phyloP scores from a whole-genome alignment of 1,140 invertebrate species.

The Neelides sp. region DNA sequence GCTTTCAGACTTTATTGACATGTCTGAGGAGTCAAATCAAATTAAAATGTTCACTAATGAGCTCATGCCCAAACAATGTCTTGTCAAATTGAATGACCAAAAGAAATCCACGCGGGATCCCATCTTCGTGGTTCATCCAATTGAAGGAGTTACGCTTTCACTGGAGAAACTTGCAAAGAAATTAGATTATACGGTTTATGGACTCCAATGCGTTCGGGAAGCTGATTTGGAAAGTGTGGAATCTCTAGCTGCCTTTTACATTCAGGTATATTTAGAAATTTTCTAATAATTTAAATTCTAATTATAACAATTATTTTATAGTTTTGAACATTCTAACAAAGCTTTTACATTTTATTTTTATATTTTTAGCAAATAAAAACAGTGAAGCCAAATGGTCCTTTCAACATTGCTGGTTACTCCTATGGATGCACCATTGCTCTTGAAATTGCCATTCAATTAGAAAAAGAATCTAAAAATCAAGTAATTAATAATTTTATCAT shows the following conservation, averaged over 20 bases:
- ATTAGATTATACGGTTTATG: constrained; percentile 66
- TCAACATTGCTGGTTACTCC: constrained; percentile 80
- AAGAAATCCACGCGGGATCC: constrained; percentile 36
- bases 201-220: constrained; percentile 69
- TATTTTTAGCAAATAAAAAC: constrained; percentile 43
- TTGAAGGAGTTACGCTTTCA: constrained; percentile 69
- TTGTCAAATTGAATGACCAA: constrained; percentile 39
- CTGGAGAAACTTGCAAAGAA: constrained; percentile 54
- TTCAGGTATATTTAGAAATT: constrained; percentile 41
- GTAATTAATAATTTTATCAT: too few relatives aligned
- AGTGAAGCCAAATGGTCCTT: constrained; percentile 68
- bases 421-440: constrained; percentile 83
- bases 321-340: constrained; percentile 2
- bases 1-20: neutral
- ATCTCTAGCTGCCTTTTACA: constrained; percentile 63
- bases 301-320: neutral
- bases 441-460: constrained; percentile 78
- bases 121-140: constrained; percentile 73
- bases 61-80: constrained; percentile 39
- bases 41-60: constrained; percentile 35
- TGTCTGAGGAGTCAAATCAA: constrained; percentile 25
- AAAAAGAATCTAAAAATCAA: constrained; percentile 50
- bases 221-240: constrained; percentile 60
- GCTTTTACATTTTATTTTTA: constrained; percentile 1
- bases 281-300: neutral